A percentile compares a stretch with the other conserved stretches of the same genome.
These are phyloP conservation scores for Apogon hyalosoma DNA, from an alignment of 2,797 vertebrate genomes.

Conservation along the genomic window DNA sequence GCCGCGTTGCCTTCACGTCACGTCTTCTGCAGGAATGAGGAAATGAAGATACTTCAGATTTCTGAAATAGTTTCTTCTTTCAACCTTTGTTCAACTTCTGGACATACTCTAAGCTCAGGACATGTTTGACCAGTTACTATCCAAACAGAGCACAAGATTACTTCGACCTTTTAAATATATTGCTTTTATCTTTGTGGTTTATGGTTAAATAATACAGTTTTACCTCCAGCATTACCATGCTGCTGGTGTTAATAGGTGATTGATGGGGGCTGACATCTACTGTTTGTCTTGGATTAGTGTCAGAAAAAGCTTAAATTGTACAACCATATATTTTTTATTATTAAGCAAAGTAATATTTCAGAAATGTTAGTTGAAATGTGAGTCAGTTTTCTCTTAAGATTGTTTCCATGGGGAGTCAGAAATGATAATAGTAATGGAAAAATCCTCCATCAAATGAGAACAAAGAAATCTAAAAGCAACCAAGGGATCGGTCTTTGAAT, in stretches of 20 bases:
- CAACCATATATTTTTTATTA: no score
- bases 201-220: neutral
- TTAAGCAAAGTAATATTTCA: neutral
- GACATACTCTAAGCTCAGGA: neutral
- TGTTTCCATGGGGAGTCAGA: neutral
- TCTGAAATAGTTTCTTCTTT: neutral
- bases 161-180: neutral
- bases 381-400: neutral
- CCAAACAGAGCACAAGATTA: neutral
- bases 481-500: slow-evolving; percentile 11
- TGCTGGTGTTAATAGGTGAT: neutral
- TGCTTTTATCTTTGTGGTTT: neutral
- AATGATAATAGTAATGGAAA: neutral
- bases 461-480: neutral
- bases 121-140: neutral
- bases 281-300: slow-evolving; percentile 17
- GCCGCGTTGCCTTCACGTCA: neutral
- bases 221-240: neutral
- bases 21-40: neutral
- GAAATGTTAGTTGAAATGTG: neutral
- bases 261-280: neutral
- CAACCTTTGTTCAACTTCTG: neutral
- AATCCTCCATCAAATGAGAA: neutral
- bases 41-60: neutral
- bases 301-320: neutral